phyloP scores from a whole-genome alignment of 1,140 invertebrate genomes.

The Maniola jurtina region DNA sequence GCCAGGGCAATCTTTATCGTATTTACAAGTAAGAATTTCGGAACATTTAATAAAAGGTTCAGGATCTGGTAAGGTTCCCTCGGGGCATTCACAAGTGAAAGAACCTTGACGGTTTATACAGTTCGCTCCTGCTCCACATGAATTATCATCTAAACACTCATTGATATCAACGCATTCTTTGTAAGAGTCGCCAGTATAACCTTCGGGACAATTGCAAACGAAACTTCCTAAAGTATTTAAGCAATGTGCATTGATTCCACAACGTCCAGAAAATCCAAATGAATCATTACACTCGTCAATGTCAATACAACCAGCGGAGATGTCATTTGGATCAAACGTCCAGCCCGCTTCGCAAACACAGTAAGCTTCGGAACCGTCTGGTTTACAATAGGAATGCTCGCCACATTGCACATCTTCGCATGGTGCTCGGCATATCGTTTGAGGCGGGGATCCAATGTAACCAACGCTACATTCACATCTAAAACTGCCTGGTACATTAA shows the following conservation, averaged over 20 bases:
- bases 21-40: conserved; percentile 87
- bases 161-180: conserved; percentile 90
- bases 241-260: conserved; percentile 91
- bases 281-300: conserved; percentile 94
- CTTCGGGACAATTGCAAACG: conserved; percentile 88
- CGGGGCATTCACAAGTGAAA: conserved; percentile 89
- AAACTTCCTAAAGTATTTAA: conserved; percentile 88
- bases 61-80: conserved; percentile 89
- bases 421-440: conserved; percentile 90
- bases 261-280: conserved; percentile 88
- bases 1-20: conserved; percentile 90
- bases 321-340: conserved; percentile 94
- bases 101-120: conserved; percentile 89
- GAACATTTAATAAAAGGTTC: conserved; percentile 89
- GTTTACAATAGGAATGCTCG: conserved; percentile 92
- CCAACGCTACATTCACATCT: conserved; percentile 93
- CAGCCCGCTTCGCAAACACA: conserved; percentile 96
- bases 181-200: conserved; percentile 88
- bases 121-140: conserved; percentile 88
- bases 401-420: conserved; percentile 95
- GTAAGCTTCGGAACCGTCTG: conserved; percentile 92
- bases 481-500: conserved; percentile 91
- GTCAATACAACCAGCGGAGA: conserved; percentile 93
- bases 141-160: conserved; percentile 83
- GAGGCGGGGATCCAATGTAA: conserved; percentile 90